Conservation (phyloP, 2,888 invertebrate species). For the Ennomos quercinarius region DNA sequence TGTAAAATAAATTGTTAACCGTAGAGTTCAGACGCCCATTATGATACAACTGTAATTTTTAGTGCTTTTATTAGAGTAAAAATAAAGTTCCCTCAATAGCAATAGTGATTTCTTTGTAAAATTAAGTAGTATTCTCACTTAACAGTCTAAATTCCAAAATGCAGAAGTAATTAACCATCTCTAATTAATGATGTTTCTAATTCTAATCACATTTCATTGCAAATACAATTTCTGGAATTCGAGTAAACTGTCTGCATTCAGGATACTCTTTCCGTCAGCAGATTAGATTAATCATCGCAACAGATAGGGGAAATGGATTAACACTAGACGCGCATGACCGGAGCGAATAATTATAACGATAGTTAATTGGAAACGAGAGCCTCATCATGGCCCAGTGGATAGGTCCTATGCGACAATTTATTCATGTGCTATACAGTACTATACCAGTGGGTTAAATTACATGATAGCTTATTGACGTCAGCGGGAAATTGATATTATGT, state of each 20-base stretch:
- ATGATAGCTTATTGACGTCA: constrained; percentile 14
- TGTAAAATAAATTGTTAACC: constrained; percentile 2
- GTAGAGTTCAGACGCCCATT: neutral
- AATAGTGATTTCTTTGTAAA: too few species aligned
- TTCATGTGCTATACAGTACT: neutral
- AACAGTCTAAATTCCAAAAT: too few species aligned
- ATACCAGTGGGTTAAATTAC: constrained; percentile 11
- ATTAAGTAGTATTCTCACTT: too few species aligned
- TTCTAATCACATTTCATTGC: neutral
- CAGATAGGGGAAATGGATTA: constrained; percentile 28
- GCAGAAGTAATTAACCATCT: too few species aligned
- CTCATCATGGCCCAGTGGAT: constrained; percentile 3
- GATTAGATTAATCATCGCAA: constrained; percentile 3
- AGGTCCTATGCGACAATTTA: constrained; percentile 3
- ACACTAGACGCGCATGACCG: constrained; percentile 39
- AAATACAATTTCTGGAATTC: neutral
- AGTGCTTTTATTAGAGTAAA: neutral
- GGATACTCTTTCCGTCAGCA: neutral
- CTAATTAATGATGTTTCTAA: too few species aligned
- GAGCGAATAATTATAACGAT: constrained; percentile 35
- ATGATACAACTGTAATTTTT: neutral
- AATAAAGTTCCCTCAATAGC: too few species aligned
- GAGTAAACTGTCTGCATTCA: neutral
- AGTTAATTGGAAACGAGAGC: constrained; percentile 35
- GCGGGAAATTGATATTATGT: constrained; percentile 10